Conservation (phyloP, 2,888 invertebrate species). For the Philaethria dido region DNA sequence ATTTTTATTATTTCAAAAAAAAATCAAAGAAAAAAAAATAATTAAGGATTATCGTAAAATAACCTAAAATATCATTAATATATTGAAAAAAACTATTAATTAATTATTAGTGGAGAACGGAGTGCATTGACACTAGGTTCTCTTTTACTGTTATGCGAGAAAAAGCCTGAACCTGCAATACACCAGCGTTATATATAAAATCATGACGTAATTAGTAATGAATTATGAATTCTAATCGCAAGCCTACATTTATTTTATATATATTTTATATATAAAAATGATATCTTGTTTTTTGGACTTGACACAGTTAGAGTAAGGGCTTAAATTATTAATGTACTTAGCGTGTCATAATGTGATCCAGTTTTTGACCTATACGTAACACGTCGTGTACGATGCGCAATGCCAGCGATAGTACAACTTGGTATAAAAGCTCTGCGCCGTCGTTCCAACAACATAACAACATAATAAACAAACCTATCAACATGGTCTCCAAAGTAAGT, state of each 20-base stretch:
- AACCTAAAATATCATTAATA: too few species aligned
- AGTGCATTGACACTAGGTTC: too few species aligned
- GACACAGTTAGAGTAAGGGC: constrained; percentile 37
- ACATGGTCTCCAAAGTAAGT: constrained; percentile 78
- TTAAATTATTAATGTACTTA: constrained; percentile 39
- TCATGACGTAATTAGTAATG: neutral
- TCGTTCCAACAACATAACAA: constrained; percentile 58
- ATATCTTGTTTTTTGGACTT: constrained; percentile 36
- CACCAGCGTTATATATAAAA: neutral
- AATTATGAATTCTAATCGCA: constrained; percentile 14
- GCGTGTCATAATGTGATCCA: constrained; percentile 53
- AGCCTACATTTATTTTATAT: neutral
- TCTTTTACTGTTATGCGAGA: too few species aligned
- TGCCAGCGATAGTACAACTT: constrained; percentile 36
- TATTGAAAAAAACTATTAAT: too few species aligned
- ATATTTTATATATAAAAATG: neutral
- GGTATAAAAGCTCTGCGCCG: constrained; percentile 64
- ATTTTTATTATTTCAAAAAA: too few species aligned
- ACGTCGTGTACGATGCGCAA: constrained; percentile 37
- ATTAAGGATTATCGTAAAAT: too few species aligned
- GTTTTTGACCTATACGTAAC: constrained; percentile 50
- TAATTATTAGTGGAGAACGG: too few species aligned
- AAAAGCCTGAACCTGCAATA: too few species aligned
- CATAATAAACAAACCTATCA: constrained; percentile 60
- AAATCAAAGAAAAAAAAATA: too few species aligned